These are phyloP conservation scores for Rynchops niger DNA, from an alignment of 2,113 vertebrate genomes.

Conservation along the genomic window DNA sequence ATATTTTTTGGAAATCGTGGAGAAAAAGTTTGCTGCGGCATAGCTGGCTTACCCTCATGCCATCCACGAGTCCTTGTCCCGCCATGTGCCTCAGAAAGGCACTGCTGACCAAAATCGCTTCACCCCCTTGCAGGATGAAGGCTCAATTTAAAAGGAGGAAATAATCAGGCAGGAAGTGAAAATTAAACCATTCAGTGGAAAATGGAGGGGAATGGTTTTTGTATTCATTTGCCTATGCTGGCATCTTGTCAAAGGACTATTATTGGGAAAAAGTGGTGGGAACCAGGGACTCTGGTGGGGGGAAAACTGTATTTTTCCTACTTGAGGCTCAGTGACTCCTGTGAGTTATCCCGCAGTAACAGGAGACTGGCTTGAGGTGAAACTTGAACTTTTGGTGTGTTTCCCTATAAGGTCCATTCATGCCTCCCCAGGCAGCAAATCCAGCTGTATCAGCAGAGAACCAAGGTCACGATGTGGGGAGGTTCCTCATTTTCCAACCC, in stretches of 20 bases:
- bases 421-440: background rate
- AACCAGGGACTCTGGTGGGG: background rate
- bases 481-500: background rate
- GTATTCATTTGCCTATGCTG: background rate
- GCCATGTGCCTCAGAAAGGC: fast-evolving
- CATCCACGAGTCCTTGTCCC: fast-evolving
- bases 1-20: background rate
- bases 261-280: background rate
- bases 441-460: background rate
- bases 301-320: background rate
- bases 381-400: background rate
- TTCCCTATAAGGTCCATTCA: background rate
- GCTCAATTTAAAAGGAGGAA: background rate
- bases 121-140: background rate
- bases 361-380: background rate
- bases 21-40: background rate
- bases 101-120: background rate
- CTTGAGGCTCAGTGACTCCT: background rate
- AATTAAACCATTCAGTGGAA: background rate
- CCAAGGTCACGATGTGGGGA: fast-evolving
- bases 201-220: background rate
- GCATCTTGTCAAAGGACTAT: background rate
- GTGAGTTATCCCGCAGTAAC: background rate
- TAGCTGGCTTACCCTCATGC: fast-evolving
- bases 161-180: background rate